phyloP scores from a whole-genome alignment of 2,797 vertebrate species.

The Ctenosaura bakeri region DNA sequence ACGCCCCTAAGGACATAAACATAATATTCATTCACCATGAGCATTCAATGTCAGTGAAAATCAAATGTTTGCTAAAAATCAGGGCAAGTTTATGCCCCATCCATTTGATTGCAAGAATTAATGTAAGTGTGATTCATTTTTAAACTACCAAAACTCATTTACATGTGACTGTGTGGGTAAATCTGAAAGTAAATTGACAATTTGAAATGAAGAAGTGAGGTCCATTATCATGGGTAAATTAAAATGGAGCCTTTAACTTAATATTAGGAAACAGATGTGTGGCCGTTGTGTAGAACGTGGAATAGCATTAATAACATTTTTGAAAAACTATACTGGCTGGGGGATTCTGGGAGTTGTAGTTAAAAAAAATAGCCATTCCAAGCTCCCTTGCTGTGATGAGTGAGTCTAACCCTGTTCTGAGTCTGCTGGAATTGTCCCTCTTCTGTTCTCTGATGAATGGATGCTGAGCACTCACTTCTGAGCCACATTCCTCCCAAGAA shows the following conservation, averaged over 20 bases:
- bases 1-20: not conserved
- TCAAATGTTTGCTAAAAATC: constrained; percentile 18
- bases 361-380: no score
- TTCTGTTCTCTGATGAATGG: not conserved
- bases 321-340: no score
- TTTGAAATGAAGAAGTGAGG: not conserved
- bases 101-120: constrained; percentile 8
- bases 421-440: not conserved
- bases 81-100: not conserved
- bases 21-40: not conserved
- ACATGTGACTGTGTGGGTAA: not conserved
- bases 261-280: not conserved
- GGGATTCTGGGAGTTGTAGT: no score
- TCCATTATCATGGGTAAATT: not conserved
- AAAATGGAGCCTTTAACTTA: not conserved
- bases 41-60: not conserved
- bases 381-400: not conserved
- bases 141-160: not conserved
- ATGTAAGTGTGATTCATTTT: not conserved
- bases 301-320: no score
- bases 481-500: not conserved
- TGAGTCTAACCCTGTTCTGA: not conserved
- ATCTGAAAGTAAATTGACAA: constrained; percentile 3
- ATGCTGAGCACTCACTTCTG: not conserved
- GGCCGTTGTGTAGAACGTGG: no score